Evolutionary conservation across 2,113 vertebrate genomes (phyloP).

Genomic region (Toxotes chatareus): DNA sequence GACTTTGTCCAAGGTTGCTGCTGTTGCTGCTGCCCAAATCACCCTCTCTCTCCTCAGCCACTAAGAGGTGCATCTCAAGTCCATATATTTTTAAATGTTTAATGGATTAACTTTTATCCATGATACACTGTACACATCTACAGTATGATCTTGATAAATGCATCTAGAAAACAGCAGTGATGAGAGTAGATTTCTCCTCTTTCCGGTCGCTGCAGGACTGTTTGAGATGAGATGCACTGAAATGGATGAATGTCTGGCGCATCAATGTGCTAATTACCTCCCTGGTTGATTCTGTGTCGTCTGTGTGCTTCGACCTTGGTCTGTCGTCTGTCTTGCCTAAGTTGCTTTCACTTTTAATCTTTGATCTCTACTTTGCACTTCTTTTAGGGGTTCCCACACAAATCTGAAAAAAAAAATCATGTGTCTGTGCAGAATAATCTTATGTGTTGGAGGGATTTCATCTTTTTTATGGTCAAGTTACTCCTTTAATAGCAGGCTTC

Average conservation of each 20-base stretch:
- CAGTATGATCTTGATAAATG: background rate
- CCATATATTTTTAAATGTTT: background rate
- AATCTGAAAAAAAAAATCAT: background rate
- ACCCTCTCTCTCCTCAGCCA: constrained; percentile 69
- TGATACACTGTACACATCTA: background rate
- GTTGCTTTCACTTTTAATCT: constrained; percentile 27
- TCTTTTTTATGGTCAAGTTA: background rate
- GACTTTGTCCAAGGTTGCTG: constrained; percentile 51
- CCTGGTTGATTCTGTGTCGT: constrained; percentile 32
- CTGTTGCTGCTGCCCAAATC: constrained; percentile 72
- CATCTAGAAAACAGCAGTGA: background rate
- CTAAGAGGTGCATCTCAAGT: constrained; percentile 57
- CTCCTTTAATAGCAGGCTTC: rapidly evolving
- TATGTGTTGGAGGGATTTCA: too few relatives aligned
- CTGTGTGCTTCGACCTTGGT: constrained; percentile 19
- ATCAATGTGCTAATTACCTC: constrained; percentile 44
- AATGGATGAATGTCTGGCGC: constrained; percentile 66
- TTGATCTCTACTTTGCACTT: background rate
- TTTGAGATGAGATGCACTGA: constrained; percentile 58
- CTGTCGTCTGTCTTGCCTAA: constrained; percentile 20
- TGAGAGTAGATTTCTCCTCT: background rate
- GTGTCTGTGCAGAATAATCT: background rate
- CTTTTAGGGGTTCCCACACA: constrained; percentile 51
- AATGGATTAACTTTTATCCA: background rate
- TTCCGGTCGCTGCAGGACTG: constrained; percentile 35